A percentile compares a stretch with the other conserved stretches of the same genome.
phyloP scores from a whole-genome alignment of 2,113 vertebrate species.

The Zapornia atra region DNA sequence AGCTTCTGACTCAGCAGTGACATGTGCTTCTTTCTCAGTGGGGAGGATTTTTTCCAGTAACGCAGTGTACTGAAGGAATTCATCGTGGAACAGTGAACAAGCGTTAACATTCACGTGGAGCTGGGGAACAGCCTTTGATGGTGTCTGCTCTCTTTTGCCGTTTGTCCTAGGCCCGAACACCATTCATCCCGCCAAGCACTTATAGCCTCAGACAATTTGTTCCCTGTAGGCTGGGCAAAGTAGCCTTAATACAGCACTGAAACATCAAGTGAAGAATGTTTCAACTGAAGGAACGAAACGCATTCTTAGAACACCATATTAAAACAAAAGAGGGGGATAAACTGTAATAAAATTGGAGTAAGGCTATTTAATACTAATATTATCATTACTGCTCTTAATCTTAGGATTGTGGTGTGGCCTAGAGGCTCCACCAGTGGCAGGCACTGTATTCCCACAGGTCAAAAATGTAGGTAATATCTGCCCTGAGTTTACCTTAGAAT shows the following conservation, averaged over 20 bases:
- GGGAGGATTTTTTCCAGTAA: background rate
- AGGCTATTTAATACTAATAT: background rate
- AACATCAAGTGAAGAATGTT: background rate
- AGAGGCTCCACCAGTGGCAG: background rate
- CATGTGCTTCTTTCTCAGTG: fast-evolving
- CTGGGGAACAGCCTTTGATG: background rate
- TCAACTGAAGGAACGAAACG: background rate
- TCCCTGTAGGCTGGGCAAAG: background rate
- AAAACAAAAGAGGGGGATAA: background rate
- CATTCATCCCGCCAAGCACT: background rate
- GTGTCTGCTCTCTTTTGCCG: background rate
- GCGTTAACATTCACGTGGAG: background rate
- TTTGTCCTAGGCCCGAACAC: background rate
- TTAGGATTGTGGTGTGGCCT: background rate
- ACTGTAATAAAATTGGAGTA: background rate
- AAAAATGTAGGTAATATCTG: background rate
- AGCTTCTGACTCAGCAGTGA: slow-evolving; percentile 11
- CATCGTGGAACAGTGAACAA: background rate
- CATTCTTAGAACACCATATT: background rate
- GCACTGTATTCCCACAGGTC: background rate
- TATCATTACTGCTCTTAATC: background rate
- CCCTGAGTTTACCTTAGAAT: background rate
- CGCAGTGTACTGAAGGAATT: background rate
- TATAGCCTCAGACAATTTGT: background rate
- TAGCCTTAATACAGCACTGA: background rate